These are phyloP conservation scores for Agrochola litura DNA, from an alignment of 2,888 invertebrate genomes.

Conservation along the genomic window DNA sequence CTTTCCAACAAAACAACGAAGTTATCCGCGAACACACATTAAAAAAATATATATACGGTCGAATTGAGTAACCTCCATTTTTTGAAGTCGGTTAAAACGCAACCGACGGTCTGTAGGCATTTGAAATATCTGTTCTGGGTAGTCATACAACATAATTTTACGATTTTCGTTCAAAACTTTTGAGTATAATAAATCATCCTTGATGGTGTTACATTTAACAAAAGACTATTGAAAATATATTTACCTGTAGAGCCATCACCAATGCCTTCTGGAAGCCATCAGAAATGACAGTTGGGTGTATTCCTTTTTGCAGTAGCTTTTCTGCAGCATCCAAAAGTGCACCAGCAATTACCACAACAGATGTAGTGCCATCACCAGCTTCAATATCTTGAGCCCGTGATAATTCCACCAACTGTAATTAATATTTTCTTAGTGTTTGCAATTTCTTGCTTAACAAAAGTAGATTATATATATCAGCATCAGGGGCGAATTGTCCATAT, in stretches of 20 bases:
- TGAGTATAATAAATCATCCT: not conserved
- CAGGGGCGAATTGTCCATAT: too few species aligned
- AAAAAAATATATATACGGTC: too few species aligned
- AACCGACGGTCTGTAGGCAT: too few species aligned
- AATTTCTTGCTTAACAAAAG: not conserved
- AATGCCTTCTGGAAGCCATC: conserved; percentile 98
- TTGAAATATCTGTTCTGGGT: too few species aligned
- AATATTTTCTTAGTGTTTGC: conserved; percentile 3
- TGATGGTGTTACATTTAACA: not conserved
- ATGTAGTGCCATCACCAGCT: conserved; percentile 99
- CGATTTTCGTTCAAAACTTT: too few species aligned
- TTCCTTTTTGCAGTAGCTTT: conserved; percentile 97
- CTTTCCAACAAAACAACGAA: too few species aligned
- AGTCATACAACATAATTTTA: too few species aligned
- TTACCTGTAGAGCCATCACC: conserved; percentile 92
- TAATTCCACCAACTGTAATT: conserved; percentile 97
- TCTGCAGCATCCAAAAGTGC: conserved; percentile 98
- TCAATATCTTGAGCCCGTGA: conserved; percentile 99
- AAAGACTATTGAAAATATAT: conserved; percentile 1
- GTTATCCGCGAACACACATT: too few species aligned
- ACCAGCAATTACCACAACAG: conserved; percentile 99
- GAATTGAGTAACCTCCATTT: too few species aligned
- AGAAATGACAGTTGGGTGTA: conserved; percentile 99
- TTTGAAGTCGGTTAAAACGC: too few species aligned
- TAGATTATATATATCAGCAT: not conserved